These are phyloP conservation scores for Loriculus beryllinus DNA, from an alignment of 2,797 vertebrate genomes.

Conservation along the genomic window DNA sequence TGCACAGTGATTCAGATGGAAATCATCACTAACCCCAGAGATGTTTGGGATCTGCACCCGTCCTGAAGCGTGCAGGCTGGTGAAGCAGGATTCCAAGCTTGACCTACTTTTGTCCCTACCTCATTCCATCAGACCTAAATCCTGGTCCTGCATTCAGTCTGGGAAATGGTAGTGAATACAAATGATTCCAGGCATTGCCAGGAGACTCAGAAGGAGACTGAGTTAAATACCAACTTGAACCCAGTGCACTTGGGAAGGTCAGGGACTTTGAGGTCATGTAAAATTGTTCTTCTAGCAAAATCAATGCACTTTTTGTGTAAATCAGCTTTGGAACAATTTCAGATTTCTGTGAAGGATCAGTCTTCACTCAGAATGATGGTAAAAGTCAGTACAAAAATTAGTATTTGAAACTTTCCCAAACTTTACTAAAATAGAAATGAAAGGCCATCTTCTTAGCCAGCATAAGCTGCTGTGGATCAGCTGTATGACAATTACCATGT, in stretches of 20 bases:
- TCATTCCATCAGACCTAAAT: constrained; percentile 39
- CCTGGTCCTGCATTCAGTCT: constrained; percentile 23
- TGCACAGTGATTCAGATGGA: neutral
- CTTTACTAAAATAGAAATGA: constrained; percentile 47
- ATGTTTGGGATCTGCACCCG: neutral
- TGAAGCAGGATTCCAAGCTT: constrained; percentile 36
- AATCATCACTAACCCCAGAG: neutral
- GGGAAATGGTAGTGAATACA: constrained; percentile 43
- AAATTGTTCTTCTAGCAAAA: constrained; percentile 19
- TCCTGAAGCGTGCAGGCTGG: neutral
- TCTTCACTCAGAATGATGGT: neutral
- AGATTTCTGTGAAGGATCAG: neutral
- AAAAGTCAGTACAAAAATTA: neutral
- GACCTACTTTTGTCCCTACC: constrained; percentile 60
- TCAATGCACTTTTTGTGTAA: constrained; percentile 3
- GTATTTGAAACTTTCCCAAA: constrained; percentile 10
- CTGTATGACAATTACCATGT: neutral
- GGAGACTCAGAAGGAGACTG: neutral
- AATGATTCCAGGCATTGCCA: constrained; percentile 15
- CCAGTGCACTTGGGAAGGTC: neutral
- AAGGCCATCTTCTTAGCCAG: neutral
- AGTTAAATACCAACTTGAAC: neutral
- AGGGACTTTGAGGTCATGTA: neutral
- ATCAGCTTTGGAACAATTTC: constrained; percentile 30
- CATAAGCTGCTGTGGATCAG: neutral